Evolutionary conservation across 2,888 invertebrate genomes (phyloP).

Genomic region (Scrobipalpa costella): DNA sequence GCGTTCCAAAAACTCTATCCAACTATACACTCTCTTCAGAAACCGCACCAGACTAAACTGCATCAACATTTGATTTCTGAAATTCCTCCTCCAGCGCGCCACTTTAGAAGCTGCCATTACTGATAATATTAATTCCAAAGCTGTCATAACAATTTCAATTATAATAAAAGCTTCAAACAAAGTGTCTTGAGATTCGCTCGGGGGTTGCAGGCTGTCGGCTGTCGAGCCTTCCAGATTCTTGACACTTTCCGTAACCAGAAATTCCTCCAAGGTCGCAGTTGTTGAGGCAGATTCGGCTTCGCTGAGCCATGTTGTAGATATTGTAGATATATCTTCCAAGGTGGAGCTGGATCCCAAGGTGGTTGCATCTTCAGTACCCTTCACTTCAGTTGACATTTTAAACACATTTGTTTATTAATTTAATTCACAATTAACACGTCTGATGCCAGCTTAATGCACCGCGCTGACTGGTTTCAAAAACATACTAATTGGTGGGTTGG

Average conservation of each 20-base stretch:
- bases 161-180: constrained; percentile 59
- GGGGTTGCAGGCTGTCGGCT: constrained; percentile 32
- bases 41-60: constrained; percentile 66
- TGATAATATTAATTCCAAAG: constrained; percentile 61
- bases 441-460: constrained; percentile 35
- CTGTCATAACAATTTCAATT: constrained; percentile 66
- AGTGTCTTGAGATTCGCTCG: constrained; percentile 33
- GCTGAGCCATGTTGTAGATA: constrained; percentile 33
- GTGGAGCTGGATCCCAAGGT: constrained; percentile 26
- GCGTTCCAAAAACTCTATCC: constrained; percentile 51
- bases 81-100: constrained; percentile 67
- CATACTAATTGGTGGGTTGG: constrained; percentile 28
- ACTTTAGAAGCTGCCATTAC: constrained; percentile 61
- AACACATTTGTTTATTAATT: constrained; percentile 40
- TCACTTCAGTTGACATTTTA: constrained; percentile 49
- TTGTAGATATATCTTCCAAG: constrained; percentile 29
- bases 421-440: constrained; percentile 33
- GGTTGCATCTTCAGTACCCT: constrained; percentile 38
- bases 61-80: constrained; percentile 73
- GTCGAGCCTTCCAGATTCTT: constrained; percentile 27
- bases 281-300: constrained; percentile 34
- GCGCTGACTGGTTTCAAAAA: constrained; percentile 45
- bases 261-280: constrained; percentile 29
- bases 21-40: constrained; percentile 58
- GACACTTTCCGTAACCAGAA: constrained; percentile 32